Percentiles rank a stretch among this genome's conserved stretches.
These are phyloP conservation scores for Drosophila mercatorum DNA, from an alignment of 2,888 invertebrate species.

Conservation along the genomic window DNA sequence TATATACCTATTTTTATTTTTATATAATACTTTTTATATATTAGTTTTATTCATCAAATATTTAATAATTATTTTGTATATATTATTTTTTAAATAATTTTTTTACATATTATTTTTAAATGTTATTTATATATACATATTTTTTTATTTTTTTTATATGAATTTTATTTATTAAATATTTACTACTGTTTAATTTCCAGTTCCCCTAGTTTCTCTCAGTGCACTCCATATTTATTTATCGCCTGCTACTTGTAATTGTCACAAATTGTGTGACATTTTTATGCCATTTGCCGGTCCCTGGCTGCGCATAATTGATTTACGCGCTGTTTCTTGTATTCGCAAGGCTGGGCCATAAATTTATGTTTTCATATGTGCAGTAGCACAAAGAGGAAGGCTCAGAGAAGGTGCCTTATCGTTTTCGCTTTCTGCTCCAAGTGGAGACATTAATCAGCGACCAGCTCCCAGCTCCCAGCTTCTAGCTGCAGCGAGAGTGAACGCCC, in stretches of 20 bases:
- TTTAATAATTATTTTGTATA: too few relatives aligned
- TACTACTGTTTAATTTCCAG: not conserved
- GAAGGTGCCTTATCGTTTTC: constrained; percentile 72
- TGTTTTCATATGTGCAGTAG: constrained; percentile 47
- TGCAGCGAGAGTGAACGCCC: constrained; percentile 51
- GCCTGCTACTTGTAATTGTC: constrained; percentile 78
- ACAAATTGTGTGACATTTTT: constrained; percentile 80
- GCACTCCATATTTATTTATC: constrained; percentile 65
- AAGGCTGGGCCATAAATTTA: constrained; percentile 58
- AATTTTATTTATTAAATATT: not conserved
- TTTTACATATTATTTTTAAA: not conserved
- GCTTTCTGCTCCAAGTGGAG: constrained; percentile 67
- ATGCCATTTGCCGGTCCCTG: constrained; percentile 62
- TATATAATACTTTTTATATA: too few relatives aligned
- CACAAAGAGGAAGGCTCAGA: constrained; percentile 11
- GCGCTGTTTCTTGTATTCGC: constrained; percentile 68
- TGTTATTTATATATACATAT: not conserved
- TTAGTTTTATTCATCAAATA: too few relatives aligned
- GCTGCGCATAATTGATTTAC: constrained; percentile 76
- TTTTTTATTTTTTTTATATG: too few relatives aligned
- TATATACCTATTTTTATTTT: not conserved
- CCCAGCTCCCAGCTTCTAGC: constrained; percentile 10
- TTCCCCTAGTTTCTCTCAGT: constrained; percentile 25
- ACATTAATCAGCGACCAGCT: constrained; percentile 63
- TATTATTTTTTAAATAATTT: not conserved